These are phyloP conservation scores for Nasonia oneida DNA, from an alignment of 2,888 invertebrate genomes.

Conservation along the genomic window DNA sequence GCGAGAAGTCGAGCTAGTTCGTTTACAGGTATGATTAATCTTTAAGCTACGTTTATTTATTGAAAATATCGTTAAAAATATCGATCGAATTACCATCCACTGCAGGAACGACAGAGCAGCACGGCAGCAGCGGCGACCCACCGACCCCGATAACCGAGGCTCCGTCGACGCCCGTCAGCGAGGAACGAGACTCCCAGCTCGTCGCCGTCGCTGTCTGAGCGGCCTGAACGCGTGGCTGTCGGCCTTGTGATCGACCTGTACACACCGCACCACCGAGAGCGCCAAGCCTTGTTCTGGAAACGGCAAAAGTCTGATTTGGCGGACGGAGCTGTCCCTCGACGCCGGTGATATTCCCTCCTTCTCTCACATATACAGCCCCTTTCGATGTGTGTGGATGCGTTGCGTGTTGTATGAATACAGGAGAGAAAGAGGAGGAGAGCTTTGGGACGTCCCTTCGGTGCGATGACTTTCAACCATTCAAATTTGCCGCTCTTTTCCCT, in stretches of 20 bases:
- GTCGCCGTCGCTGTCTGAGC: slow-evolving; percentile 69
- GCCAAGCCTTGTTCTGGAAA: neutral
- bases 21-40: slow-evolving; percentile 70
- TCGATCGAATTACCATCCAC: neutral
- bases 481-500: neutral
- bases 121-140: slow-evolving; percentile 74
- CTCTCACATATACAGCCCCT: neutral
- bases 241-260: neutral
- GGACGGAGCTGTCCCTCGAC: slow-evolving; percentile 2
- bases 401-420: neutral
- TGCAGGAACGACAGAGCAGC: slow-evolving; percentile 74
- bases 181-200: slow-evolving; percentile 71
- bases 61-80: neutral
- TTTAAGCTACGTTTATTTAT: neutral
- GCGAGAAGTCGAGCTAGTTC: slow-evolving; percentile 73
- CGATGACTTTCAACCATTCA: neutral
- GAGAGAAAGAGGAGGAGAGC: neutral
- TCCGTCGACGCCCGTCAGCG: slow-evolving; percentile 76
- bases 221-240: neutral
- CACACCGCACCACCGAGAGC: neutral
- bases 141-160: slow-evolving; percentile 77
- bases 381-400: neutral
- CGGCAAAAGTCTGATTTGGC: slow-evolving; percentile 31
- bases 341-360: slow-evolving; percentile 15
- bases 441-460: neutral